Conservation (phyloP, 2,113 vertebrate species). For the Centropristis striata region DNA sequence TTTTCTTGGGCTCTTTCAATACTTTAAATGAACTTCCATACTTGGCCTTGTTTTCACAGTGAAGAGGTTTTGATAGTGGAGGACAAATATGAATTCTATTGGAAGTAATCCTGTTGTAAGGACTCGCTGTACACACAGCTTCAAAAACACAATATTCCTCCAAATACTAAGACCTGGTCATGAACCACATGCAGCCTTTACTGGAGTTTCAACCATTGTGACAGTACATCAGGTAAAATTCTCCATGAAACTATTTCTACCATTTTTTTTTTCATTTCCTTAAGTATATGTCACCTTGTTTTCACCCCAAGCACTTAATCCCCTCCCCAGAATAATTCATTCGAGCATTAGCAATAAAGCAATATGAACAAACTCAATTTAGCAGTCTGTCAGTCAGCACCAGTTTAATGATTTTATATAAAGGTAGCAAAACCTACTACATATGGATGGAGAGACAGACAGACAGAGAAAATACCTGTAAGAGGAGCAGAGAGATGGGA, state of each 20-base stretch:
- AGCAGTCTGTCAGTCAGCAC: slow-evolving; percentile 56
- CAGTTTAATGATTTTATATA: slow-evolving; percentile 79
- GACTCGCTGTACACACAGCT: not conserved
- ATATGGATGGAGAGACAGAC: slow-evolving; percentile 17
- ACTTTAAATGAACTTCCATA: not conserved
- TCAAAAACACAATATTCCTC: not conserved
- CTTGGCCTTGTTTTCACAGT: not conserved
- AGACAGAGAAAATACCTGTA: not conserved
- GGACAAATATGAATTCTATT: not conserved
- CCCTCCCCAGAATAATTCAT: not conserved
- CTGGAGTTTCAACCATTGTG: not conserved
- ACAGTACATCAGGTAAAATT: not conserved
- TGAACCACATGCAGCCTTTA: not conserved
- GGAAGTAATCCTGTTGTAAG: not conserved
- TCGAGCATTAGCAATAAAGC: not conserved
- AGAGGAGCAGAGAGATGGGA: slow-evolving; percentile 11
- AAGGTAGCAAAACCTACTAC: slow-evolving; percentile 75
- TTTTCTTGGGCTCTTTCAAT: not conserved
- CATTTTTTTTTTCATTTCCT: not conserved
- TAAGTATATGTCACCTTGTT: not conserved
- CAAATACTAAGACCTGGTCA: not conserved
- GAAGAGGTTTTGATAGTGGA: not conserved
- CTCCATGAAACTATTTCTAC: not conserved
- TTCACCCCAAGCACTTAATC: not conserved
- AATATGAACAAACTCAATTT: slow-evolving; percentile 27